Evolutionary conservation across 2,888 invertebrate species (phyloP).

Genomic region (Lomographa bimaculata): DNA sequence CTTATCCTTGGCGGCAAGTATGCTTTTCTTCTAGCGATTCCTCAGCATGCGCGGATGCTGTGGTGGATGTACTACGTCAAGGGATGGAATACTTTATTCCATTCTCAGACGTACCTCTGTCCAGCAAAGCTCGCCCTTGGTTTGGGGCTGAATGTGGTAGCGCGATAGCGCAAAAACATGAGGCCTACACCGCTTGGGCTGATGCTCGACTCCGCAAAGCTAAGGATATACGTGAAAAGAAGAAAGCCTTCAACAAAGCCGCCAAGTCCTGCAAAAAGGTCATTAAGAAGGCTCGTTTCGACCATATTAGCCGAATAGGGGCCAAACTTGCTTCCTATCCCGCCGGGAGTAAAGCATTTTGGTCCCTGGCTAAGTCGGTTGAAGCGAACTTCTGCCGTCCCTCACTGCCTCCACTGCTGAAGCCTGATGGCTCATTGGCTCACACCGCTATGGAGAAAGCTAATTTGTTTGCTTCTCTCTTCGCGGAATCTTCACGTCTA

Average conservation of each 20-base stretch:
- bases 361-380: conserved; percentile 17
- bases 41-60: background rate
- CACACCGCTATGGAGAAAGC: conserved; percentile 10
- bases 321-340: background rate
- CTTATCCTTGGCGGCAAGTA: conserved; percentile 17
- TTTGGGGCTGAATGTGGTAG: background rate
- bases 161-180: too few relatives aligned
- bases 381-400: conserved; percentile 14
- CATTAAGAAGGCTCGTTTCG: background rate
- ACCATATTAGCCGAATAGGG: background rate
- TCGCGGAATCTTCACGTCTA: conserved; percentile 3
- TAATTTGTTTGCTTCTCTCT: conserved; percentile 4
- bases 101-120: background rate
- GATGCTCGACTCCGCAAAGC: background rate
- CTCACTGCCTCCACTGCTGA: conserved; percentile 6
- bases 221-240: background rate
- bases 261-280: background rate
- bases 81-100: background rate
- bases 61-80: background rate
- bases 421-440: conserved; percentile 4
- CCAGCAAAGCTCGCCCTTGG: conserved; percentile 4
- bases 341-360: conserved; percentile 7
- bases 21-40: conserved; percentile 6
- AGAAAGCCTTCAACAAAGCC: background rate
- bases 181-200: background rate